Conservation (phyloP, 2,888 invertebrate genomes). For the Uropetala carovei region DNA sequence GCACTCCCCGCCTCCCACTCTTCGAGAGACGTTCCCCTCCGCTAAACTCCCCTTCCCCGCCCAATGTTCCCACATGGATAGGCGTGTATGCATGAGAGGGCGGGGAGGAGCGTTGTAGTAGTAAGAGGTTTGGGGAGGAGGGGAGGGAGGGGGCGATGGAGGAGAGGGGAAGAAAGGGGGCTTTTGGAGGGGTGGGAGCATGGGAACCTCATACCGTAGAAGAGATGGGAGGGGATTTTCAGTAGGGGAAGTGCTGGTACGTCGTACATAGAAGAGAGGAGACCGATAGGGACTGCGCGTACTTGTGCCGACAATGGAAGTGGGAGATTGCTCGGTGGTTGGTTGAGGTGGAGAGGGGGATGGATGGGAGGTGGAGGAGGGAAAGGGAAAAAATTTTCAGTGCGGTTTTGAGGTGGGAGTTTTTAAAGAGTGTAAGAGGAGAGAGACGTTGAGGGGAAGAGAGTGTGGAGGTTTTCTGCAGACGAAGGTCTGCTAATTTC, state of each 20-base stretch:
- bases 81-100: constrained; percentile 24
- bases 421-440: neutral
- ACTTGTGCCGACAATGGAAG: neutral
- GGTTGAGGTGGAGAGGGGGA: neutral
- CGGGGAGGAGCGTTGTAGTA: neutral
- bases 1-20: neutral
- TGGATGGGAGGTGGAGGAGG: neutral
- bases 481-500: neutral
- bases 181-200: neutral
- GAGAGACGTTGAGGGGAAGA: neutral
- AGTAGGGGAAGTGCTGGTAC: too few species aligned
- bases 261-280: too few species aligned
- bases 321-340: neutral
- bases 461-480: neutral
- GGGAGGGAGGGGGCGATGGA: neutral
- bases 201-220: too few species aligned
- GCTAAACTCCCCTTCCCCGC: neutral
- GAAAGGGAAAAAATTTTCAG: neutral
- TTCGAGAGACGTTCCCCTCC: neutral
- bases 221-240: too few species aligned
- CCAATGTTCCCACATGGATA: neutral
- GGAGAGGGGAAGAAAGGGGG: neutral
- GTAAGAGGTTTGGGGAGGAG: neutral
- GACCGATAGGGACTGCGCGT: neutral
- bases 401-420: neutral